Percentiles rank a stretch among this genome's conserved stretches.
These are phyloP conservation scores for Ypsolopha scabrella DNA, from an alignment of 2,888 invertebrate species.

Conservation along the genomic window DNA sequence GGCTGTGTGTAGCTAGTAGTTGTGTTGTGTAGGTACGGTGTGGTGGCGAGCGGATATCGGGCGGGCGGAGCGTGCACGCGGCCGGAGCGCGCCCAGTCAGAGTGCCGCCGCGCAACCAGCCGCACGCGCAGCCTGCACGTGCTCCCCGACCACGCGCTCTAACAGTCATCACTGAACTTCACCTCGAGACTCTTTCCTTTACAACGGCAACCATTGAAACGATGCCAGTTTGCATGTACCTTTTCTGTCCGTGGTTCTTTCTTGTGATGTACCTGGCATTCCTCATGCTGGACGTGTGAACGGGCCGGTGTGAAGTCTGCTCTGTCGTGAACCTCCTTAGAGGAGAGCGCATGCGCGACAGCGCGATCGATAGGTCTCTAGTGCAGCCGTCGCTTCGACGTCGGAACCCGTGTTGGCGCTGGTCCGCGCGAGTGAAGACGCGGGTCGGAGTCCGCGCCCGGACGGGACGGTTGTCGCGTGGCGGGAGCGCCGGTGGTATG, in stretches of 20 bases:
- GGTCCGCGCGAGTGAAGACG: conserved; percentile 27
- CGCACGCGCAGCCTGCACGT: conserved; percentile 62
- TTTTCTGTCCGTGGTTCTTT: conserved; percentile 77
- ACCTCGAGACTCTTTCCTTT: conserved; percentile 23
- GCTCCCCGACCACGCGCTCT: conserved; percentile 26
- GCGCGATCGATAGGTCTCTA: conserved; percentile 40
- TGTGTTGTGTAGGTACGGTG: conserved; percentile 13
- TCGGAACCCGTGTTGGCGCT: conserved; percentile 19
- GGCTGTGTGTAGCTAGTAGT: conserved; percentile 11
- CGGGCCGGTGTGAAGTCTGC: conserved; percentile 13
- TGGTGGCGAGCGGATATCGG: conserved; percentile 56
- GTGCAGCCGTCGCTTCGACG: conserved; percentile 11
- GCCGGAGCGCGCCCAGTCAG: conserved; percentile 67
- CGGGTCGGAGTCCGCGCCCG: conserved; percentile 42
- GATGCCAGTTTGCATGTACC: conserved; percentile 73
- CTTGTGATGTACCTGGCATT: conserved; percentile 75
- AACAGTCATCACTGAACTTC: conserved; percentile 45
- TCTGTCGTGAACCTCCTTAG: conserved; percentile 14
- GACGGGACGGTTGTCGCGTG: conserved; percentile 16
- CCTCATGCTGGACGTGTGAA: conserved; percentile 74
- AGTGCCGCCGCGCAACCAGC: conserved; percentile 67
- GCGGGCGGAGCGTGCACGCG: conserved; percentile 51
- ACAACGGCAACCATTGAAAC: conserved; percentile 27
- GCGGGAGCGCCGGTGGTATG: conserved; percentile 36
- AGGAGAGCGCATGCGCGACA: conserved; percentile 53